Evolutionary conservation across 2,113 vertebrate genomes (phyloP), one percentile per base, ranked within the genome.

Genomic region (Gavia stellata): DNA sequence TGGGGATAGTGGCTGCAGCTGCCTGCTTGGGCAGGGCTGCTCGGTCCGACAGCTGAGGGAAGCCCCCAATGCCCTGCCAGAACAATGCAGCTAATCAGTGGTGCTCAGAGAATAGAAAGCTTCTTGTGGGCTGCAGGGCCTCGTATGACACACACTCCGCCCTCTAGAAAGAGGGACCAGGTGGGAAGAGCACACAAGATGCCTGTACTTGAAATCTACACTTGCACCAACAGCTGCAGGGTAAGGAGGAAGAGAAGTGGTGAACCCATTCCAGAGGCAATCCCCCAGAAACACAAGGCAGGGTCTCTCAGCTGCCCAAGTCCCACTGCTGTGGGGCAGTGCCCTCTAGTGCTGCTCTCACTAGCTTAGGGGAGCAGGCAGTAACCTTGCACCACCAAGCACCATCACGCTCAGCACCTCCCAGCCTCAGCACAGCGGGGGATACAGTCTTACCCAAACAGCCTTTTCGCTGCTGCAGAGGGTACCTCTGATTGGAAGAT

Each of bases 61-160:
- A 67, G 68, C 23, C 33, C 34, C 6, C 3, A 1, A 17, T 1
- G 0, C 40, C 20, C 45, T 18, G 24, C 25, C 34, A 47, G 23
- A 34, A 15, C 12, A 53, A 14, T 1, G 1, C 29, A 50, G 25
- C 15, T 19, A 17, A 18, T 19, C 44, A 52, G 47, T 7, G 0
- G 40, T 4, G 3, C 34, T 12, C 62, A 17, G 28, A n/a, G 23
- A 52, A 45, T 12, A 12, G 33, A 38, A 59, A 53, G 24, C 15
- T 58, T n/a, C 13, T 25, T 9, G 34, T 21, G 31, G 14, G 45
- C 36, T 23, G 44, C 52, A 17, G n/a, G 23, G 31, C 25, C 34
- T 44, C 14, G 21, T 44, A 28, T 7, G 15, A 53, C 34, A 34
- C 40, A 11, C 0, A 0, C 4, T 2, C 21, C 38, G 24, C 15